A percentile compares a stretch with the other conserved stretches of the same genome.
Conservation (phyloP, 2,797 vertebrate species). For the Crenichthys baileyi region DNA sequence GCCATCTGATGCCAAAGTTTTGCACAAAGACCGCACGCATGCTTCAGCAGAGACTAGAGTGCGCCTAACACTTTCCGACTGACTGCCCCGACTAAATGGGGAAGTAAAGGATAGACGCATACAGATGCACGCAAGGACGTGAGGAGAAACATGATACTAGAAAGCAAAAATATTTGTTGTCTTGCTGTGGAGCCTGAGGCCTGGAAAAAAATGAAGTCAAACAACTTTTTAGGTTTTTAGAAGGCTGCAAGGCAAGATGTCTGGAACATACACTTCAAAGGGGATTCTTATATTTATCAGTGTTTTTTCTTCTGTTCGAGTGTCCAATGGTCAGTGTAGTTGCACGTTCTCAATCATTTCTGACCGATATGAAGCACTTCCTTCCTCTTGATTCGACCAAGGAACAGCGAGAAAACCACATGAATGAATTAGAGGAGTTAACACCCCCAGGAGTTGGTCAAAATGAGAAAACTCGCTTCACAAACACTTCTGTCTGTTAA, state of each 20-base stretch:
- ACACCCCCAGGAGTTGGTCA: neutral
- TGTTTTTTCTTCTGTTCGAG: conserved; percentile 15
- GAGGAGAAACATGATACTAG: conserved; percentile 9
- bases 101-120: conserved; percentile 39
- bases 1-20: conserved; percentile 47
- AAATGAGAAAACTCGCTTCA: conserved; percentile 21
- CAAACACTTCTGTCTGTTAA: neutral
- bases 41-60: conserved; percentile 69
- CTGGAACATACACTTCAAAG: neutral
- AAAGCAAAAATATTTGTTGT: conserved; percentile 36
- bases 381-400: conserved; percentile 34
- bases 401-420: conserved; percentile 45
- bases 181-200: conserved; percentile 15
- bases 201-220: conserved; percentile 25
- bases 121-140: conserved; percentile 34
- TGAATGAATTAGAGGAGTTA: conserved; percentile 17
- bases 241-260: neutral
- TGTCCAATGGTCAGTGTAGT: conserved; percentile 34
- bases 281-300: conserved; percentile 39
- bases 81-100: conserved; percentile 49
- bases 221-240: neutral
- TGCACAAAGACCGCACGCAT: conserved; percentile 62
- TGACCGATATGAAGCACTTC: conserved; percentile 39
- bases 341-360: conserved; percentile 39
- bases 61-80: conserved; percentile 73